phyloP scores from a whole-genome alignment of 2,797 vertebrate species.

The Trachops cirrhosus region DNA sequence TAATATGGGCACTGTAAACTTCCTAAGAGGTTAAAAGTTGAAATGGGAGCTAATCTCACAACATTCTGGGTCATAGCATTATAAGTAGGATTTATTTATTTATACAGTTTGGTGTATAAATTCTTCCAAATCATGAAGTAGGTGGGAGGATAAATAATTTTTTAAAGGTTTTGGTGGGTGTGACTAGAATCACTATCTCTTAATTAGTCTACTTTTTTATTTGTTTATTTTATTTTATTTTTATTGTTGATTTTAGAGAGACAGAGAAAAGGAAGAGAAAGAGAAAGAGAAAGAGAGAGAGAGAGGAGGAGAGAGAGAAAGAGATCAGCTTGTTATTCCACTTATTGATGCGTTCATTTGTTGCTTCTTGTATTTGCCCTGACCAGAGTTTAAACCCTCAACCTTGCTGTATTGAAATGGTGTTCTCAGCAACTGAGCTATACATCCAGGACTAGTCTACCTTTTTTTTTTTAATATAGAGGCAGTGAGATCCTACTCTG shows the following conservation, averaged over 20 bases:
- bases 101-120: neutral
- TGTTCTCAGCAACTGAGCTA: no score
- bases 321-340: no score
- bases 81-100: neutral
- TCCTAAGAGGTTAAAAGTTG: neutral
- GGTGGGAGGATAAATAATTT: neutral
- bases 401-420: no score
- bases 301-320: no score
- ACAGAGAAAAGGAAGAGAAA: no score
- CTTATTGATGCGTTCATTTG: no score
- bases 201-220: neutral
- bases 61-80: neutral
- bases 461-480: neutral
- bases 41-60: neutral
- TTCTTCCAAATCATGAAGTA: neutral
- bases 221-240: no score
- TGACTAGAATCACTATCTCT: neutral
- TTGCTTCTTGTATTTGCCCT: no score
- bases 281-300: no score
- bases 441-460: no score
- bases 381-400: no score
- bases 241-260: neutral
- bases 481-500: neutral
- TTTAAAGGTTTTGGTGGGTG: neutral
- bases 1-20: neutral